Evolutionary conservation across 2,888 invertebrate genomes (phyloP).

Genomic region (Piscicola geometra): DNA sequence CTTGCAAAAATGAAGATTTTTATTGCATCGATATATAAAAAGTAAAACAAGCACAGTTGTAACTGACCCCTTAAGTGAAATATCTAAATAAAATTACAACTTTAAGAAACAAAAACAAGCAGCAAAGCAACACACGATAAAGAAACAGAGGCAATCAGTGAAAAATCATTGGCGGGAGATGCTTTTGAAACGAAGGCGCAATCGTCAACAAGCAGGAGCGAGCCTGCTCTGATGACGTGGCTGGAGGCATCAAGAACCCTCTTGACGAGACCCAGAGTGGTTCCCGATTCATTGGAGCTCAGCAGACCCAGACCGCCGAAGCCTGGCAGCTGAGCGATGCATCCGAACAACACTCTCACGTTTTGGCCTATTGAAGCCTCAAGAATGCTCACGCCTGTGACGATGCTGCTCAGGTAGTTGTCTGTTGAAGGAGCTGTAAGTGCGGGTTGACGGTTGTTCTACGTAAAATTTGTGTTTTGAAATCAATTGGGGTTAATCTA

Average conservation of each 20-base stretch:
- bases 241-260: background rate
- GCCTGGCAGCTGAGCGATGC: constrained; percentile 31
- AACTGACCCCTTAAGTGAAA: no score
- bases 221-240: background rate
- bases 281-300: background rate
- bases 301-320: constrained; percentile 35
- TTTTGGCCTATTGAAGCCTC: constrained; percentile 8
- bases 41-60: no score
- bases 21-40: no score
- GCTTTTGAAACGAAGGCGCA: background rate
- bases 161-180: background rate
- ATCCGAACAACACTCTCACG: constrained; percentile 35
- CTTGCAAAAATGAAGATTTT: no score
- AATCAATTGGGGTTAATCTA: no score
- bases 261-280: background rate
- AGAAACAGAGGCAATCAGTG: background rate
- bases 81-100: no score
- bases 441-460: no score
- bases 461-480: no score
- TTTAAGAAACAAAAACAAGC: background rate
- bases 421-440: constrained; percentile 11
- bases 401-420: constrained; percentile 18
- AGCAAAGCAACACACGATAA: no score
- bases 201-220: background rate
- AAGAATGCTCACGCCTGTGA: constrained; percentile 31